Evolutionary conservation across 2,888 invertebrate genomes (phyloP), one percentile per base, ranked within the genome.

Genomic region (Cheilosia grossa): DNA sequence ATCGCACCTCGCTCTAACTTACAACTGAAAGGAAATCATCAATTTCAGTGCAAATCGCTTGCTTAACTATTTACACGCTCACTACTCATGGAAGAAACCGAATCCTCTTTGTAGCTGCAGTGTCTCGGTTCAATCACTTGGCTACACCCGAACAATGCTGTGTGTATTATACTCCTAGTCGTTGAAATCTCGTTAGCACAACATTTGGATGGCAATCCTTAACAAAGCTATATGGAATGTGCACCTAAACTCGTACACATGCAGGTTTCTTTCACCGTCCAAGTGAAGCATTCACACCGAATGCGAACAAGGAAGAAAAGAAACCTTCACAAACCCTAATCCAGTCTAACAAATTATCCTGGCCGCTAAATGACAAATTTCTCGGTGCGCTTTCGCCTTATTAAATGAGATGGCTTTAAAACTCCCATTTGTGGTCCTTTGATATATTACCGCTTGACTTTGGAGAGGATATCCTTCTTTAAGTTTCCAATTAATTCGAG

Each of bases 401-500:
- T 80, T 66, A 80, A 81, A 85, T 75, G 85, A 66, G 81, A 67
- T 85, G 85, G 85, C 85, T 81, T 85, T 85, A 81, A 72, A 85
- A 81, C 81, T 85, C 44, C 85, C 81, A 81, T 85, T 85, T 85
- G 85, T 85, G 85, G 85, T 81, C 81, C 70, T 81, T 81, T 85
- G 81, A 85, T 85, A 81, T 85, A 85, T 85, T 81, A 81, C 85
- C 81, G 75, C 75, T 81, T 85, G 85, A 85, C 85, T 85, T 72
- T 61, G 70, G 66, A 64, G 63, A 73, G 75, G 85, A 81, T 75
- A 85, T 81, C 85, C 85, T 85, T 85, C 85, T 85, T 85, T 85
- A 85, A 85, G 85, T 81, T 85, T 81, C 85, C 85, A 85, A 85
- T 85, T 85, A 85, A 81, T 85, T 85, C 81, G 85, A 81, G 85